Evolutionary conservation across 2,888 invertebrate species (phyloP), one percentile per base, ranked within the genome.

Genomic region (Sphaerophoria taeniata): DNA sequence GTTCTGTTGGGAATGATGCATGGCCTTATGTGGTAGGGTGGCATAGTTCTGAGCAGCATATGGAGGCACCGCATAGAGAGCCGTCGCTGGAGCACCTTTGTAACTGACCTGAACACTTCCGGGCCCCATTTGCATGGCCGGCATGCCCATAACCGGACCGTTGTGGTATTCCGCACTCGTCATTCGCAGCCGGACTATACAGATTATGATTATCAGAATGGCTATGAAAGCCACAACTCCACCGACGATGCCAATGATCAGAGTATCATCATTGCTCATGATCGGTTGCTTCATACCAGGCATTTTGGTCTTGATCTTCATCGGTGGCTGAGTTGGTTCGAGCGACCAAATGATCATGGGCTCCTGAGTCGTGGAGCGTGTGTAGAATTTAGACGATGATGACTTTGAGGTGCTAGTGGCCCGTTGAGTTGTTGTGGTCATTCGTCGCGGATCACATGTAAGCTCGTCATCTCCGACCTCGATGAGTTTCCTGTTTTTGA

Each of bases 161-260:
- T 94, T 95, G 85, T 95, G 93, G 87, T 95, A 96, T 56, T 95
- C 95, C 0, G 93, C 93, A 9, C 93, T 94, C 49, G 95, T 94
- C 94, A 96, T 94, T 83, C 95, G 93, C 89, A 96, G 91, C 14
- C 97, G 94, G 43, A 97, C 96, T 51, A 98, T 96, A 90, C 98
- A 98, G 87, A 97, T 97, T n/a, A 95, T 95, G 36, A 98, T 95
- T 45, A 98, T 96, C 71, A 98, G 93, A 87, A 98, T 96, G 11
- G 96, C 96, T 87, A 98, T 97, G 90, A 98, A 97, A 1, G 96
- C 97, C 0, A 98, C 97, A 0, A 98, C 97, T 1, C 98, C 97
- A 0, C 97, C 97, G 0, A 98, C 97, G 87, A 98, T 98, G n/a
- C 97, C 97, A 80, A 98, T 98, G 69, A 98, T 98, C n/a, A 98